Percentiles rank a stretch among this genome's conserved stretches.
Conservation (phyloP, 2,888 invertebrate genomes). For the Chrysopilus asiliformis region DNA sequence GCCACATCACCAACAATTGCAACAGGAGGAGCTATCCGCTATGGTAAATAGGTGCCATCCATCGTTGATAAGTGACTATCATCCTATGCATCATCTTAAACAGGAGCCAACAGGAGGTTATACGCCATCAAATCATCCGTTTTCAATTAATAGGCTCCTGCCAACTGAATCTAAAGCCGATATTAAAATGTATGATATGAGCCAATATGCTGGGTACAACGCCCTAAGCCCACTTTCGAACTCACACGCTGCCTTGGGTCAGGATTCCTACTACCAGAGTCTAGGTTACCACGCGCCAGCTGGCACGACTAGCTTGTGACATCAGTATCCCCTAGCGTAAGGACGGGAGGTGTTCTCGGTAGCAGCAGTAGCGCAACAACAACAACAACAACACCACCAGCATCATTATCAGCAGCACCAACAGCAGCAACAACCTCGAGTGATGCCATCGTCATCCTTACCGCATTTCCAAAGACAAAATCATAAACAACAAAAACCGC, state of each 20-base stretch:
- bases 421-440: constrained; percentile 19
- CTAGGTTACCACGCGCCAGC: constrained; percentile 58
- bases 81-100: constrained; percentile 54
- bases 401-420: constrained; percentile 11
- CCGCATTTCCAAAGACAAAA: constrained; percentile 5
- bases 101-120: constrained; percentile 63
- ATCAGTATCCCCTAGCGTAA: constrained; percentile 77
- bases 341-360: constrained; percentile 25
- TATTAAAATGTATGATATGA: constrained; percentile 84
- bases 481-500: too few species aligned
- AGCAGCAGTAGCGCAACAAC: constrained; percentile 2
- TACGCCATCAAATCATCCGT: constrained; percentile 78
- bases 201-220: constrained; percentile 48
- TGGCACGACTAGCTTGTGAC: constrained; percentile 79
- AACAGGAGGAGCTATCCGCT: constrained; percentile 48
- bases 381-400: constrained; percentile 1
- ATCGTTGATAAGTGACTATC: constrained; percentile 47
- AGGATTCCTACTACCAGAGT: constrained; percentile 74
- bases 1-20: constrained; percentile 40
- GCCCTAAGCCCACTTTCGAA: constrained; percentile 48
- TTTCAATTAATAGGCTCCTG: constrained; percentile 86
- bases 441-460: constrained; percentile 6
- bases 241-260: constrained; percentile 47
- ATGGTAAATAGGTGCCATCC: constrained; percentile 53
- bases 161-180: constrained; percentile 80